Evolutionary conservation across 2,797 vertebrate species (phyloP).

Genomic region (Echiichthys vipera): DNA sequence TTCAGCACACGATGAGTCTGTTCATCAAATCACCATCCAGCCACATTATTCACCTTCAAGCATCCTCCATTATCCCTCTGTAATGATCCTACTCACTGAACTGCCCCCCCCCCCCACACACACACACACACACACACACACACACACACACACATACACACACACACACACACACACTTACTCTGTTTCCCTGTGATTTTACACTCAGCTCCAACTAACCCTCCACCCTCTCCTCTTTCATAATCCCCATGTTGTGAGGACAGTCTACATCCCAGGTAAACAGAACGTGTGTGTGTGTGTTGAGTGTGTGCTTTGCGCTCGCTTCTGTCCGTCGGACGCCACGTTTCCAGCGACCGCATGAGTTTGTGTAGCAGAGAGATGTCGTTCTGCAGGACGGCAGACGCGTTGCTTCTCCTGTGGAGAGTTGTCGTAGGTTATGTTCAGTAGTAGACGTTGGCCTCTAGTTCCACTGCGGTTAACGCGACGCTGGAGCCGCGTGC

Average conservation of each 20-base stretch:
- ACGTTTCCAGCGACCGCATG: slow-evolving; percentile 19
- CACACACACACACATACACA: no score
- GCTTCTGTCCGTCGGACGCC: slow-evolving; percentile 52
- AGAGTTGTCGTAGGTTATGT: neutral
- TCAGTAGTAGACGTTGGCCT: neutral
- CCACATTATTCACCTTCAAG: slow-evolving; percentile 35
- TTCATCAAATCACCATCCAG: slow-evolving; percentile 21
- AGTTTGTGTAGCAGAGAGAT: neutral
- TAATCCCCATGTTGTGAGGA: slow-evolving; percentile 75
- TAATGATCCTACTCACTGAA: neutral
- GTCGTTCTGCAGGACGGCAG: neutral
- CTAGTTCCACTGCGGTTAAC: slow-evolving; percentile 15
- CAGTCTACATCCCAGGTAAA: slow-evolving; percentile 91
- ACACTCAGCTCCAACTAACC: slow-evolving; percentile 58
- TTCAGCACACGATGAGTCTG: neutral
- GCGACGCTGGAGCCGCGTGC: no score
- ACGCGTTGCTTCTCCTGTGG: neutral
- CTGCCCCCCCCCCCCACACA: no score
- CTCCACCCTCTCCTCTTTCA: slow-evolving; percentile 68
- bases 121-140: no score
- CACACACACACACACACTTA: no score
- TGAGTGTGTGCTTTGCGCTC: slow-evolving; percentile 63
- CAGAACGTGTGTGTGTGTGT: slow-evolving; percentile 57
- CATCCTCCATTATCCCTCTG: neutral
- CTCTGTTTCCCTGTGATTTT: slow-evolving; percentile 43